Base-by-base conservation (phyloP, 53 echinoderm and acorn worm genomes). In the Paelopatides confundens region DNA sequence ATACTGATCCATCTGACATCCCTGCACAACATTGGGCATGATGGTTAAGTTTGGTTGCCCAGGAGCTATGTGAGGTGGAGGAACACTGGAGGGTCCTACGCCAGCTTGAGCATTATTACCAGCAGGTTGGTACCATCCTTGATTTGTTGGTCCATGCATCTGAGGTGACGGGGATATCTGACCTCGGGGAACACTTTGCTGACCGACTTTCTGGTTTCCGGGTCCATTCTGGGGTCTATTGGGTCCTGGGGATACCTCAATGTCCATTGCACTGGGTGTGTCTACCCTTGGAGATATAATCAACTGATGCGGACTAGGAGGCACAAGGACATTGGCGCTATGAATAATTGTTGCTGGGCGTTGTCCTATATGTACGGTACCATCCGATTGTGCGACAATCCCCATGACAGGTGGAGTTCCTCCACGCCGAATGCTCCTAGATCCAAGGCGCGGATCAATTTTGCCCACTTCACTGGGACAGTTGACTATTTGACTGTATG, bases 401-500 rank as follows among this genome's bases (percentile, higher is more conserved):
- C 74, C 46, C 46, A 40, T 74, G 13, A 17, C 23, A 33, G 74
- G 74, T 40, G 74, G 74, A 21, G 74, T 46, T 10, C 9, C 46
- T 27, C 23, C 74, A 9, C 40, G 27, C 23, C 74, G 38, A 21
- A 12, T 28, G 14, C 27, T 26, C 29, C 74, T 38, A 0, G 74
- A 74, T 29, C 32, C 63, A 28, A 64, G 85, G 43, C 34, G 81
- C 5, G 65, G 63, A 14, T 83, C 83, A 32, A 71, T 54, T 13
- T 89, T 71, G 4, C 84, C 89, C 53, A 71, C 85, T 37, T 85
- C 77, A 27, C 76, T 82, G 14, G 85, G 85, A 52, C 77, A 40
- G 64, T 90, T 90, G 31, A 90, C 90, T 26, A 90, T 66, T 66
- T 85, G 90, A 66, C 90, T 90, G 78, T 90, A 90, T 18, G 90